These are phyloP conservation scores for Chelonus insularis DNA, from an alignment of 1,140 invertebrate species.

Conservation along the genomic window DNA sequence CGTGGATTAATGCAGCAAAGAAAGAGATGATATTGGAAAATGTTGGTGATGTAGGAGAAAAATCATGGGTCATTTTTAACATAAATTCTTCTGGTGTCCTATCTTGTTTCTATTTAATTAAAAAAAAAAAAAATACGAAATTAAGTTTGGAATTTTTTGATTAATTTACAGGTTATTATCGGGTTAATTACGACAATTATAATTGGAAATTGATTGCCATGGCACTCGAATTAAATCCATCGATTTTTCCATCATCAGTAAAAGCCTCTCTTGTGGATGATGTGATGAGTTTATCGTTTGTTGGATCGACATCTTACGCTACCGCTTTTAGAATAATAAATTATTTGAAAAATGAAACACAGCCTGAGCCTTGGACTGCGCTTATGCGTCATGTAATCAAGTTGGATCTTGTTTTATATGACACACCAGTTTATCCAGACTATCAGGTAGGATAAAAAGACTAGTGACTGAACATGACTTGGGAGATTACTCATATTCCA, in stretches of 20 bases:
- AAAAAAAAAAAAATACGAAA: constrained; percentile 29
- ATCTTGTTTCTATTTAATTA: constrained; percentile 5
- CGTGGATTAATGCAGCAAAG: constrained; percentile 47
- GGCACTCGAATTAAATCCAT: constrained; percentile 53
- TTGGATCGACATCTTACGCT: constrained; percentile 63
- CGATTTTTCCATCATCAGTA: constrained; percentile 59
- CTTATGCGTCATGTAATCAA: constrained; percentile 59
- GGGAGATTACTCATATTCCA: no score
- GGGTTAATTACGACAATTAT: constrained; percentile 67
- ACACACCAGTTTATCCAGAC: constrained; percentile 36
- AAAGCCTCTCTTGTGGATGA: constrained; percentile 67
- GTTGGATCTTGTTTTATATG: constrained; percentile 49
- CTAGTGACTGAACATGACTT: no score
- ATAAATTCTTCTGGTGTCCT: constrained; percentile 58
- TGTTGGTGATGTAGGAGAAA: constrained; percentile 28
- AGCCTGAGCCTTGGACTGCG: constrained; percentile 65
- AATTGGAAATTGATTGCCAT: constrained; percentile 65
- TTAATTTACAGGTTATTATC: constrained; percentile 61
- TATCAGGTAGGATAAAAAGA: no score
- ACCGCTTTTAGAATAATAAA: constrained; percentile 65
- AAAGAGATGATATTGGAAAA: constrained; percentile 35
- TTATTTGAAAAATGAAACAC: constrained; percentile 65
- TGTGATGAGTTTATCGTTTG: constrained; percentile 59
- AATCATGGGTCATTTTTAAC: constrained; percentile 63
- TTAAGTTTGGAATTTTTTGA: constrained; percentile 27